Conservation (phyloP, 2,113 vertebrate genomes). For the Aspiorhynchus laticeps region DNA sequence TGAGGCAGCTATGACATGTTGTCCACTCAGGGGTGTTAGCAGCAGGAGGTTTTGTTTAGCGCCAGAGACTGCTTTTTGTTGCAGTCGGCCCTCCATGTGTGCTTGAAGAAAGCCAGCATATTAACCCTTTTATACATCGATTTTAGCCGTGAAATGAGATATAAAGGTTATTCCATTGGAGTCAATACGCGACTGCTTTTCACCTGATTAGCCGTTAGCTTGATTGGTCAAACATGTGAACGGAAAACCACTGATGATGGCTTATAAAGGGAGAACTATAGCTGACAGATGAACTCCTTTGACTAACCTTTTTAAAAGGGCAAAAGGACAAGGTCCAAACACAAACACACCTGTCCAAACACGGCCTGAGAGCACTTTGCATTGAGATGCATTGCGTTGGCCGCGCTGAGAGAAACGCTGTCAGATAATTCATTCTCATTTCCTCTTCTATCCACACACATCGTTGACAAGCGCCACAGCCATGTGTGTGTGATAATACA, state of each 20-base stretch:
- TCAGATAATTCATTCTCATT: constrained; percentile 28
- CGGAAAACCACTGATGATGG: constrained; percentile 41
- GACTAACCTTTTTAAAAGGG: constrained; percentile 37
- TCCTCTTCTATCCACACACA: constrained; percentile 30
- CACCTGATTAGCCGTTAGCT: constrained; percentile 50
- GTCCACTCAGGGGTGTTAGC: constrained; percentile 36
- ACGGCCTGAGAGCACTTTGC: constrained; percentile 38
- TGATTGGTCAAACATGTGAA: constrained; percentile 48
- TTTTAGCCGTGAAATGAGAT: constrained; percentile 13
- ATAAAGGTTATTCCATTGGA: background rate
- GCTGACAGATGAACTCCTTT: constrained; percentile 53
- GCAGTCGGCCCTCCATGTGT: constrained; percentile 27
- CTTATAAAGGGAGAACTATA: constrained; percentile 46
- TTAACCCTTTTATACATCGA: background rate
- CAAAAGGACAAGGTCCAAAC: constrained; percentile 55
- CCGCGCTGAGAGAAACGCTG: background rate
- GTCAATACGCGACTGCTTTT: background rate
- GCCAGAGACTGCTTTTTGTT: constrained; percentile 51
- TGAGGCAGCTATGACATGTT: constrained; percentile 42
- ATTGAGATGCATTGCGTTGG: constrained; percentile 16
- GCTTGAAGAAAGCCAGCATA: too few species aligned
- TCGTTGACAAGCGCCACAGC: background rate
- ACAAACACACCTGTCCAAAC: constrained; percentile 74
- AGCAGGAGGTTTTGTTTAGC: constrained; percentile 46
- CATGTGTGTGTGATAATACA: background rate